Base-by-base conservation (phyloP, 2,797 vertebrate genomes). In the Gouania willdenowi region DNA sequence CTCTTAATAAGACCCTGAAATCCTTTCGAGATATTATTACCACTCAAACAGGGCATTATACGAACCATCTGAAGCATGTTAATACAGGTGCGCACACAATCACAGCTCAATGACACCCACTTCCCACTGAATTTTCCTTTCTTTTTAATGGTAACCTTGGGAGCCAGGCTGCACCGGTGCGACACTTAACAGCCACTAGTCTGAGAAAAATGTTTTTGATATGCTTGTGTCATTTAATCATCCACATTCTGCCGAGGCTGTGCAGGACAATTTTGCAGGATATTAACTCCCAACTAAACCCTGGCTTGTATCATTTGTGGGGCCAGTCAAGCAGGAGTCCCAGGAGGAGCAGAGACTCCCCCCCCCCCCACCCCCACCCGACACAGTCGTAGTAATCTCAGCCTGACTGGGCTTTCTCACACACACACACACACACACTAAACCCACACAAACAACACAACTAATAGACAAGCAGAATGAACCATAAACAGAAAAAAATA, bases 281-380 rank as follows among this genome's bases (percentile, higher is more conserved):
- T 89, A 90, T 89, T 90, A 91, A 90, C 87, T 91, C 86, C 76
- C 82, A 84, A 86, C 83, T 88, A 90, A 91, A 90, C 85, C 84
- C 81, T 82, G 85, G 77, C 85, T 87, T 86, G 85, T 90, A 89
- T 87, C 88, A 89, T 89, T 89, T 90, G 89, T 85, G 86, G 84
- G 88, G 86, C 84, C 83, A 89, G 86, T 90, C 87, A 87, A 89
- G 85, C 88, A 84, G 75, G 67, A 83, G 83, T 88, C 88, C 87
- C 85, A 71, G 64, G 88, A 88, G 87, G 79, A 75, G 57, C 52
- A 16, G 72, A 71, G 64, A 82, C 82, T 84, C 85, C 77, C 84
- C 76, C 75, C 62, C 80, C n/a, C n/a, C n/a, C n/a, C n/a, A n/a
- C n/a, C n/a, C n/a, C n/a, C n/a, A n/a, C n/a, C n/a, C n/a, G n/a